Conservation (phyloP, 2,797 vertebrate genomes). For the Gallinago nigripennis region DNA sequence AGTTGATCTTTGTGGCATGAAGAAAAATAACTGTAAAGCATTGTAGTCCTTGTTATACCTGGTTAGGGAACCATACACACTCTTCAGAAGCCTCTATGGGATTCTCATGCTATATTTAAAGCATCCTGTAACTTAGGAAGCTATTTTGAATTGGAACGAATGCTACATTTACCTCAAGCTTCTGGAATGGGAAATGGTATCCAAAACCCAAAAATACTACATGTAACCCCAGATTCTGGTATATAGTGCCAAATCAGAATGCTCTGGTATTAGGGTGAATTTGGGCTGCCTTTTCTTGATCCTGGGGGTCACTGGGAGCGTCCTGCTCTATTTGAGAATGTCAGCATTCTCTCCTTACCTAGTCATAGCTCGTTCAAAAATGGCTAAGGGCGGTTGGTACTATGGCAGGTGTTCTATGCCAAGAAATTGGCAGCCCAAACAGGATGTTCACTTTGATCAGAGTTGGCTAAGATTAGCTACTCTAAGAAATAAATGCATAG, state of each 20-base stretch:
- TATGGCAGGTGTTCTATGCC: background rate
- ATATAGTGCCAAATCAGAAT: slow-evolving; percentile 48
- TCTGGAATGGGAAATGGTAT: slow-evolving; percentile 73
- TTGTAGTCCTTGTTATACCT: slow-evolving; percentile 27
- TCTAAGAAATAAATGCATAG: background rate
- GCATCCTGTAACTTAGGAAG: slow-evolving; percentile 60
- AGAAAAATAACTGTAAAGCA: background rate
- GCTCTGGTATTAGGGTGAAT: slow-evolving; percentile 55
- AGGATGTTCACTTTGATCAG: background rate
- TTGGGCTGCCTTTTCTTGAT: slow-evolving; percentile 54
- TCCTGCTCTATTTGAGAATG: slow-evolving; percentile 63
- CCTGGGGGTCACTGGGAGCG: background rate
- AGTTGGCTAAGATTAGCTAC: background rate
- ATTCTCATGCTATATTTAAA: slow-evolving; percentile 69
- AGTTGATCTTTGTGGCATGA: background rate
- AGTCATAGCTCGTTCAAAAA: slow-evolving; percentile 41
- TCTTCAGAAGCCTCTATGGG: slow-evolving; percentile 16
- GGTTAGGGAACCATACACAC: background rate
- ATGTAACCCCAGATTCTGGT: slow-evolving; percentile 61
- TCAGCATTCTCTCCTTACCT: slow-evolving; percentile 65
- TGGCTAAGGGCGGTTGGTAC: background rate
- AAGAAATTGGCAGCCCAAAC: background rate
- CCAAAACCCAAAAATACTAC: slow-evolving; percentile 68
- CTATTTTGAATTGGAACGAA: slow-evolving; percentile 70
- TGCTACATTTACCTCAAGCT: slow-evolving; percentile 65